Evolutionary conservation across 2,888 invertebrate species (phyloP).

Genomic region (Scaptomyza parva): DNA sequence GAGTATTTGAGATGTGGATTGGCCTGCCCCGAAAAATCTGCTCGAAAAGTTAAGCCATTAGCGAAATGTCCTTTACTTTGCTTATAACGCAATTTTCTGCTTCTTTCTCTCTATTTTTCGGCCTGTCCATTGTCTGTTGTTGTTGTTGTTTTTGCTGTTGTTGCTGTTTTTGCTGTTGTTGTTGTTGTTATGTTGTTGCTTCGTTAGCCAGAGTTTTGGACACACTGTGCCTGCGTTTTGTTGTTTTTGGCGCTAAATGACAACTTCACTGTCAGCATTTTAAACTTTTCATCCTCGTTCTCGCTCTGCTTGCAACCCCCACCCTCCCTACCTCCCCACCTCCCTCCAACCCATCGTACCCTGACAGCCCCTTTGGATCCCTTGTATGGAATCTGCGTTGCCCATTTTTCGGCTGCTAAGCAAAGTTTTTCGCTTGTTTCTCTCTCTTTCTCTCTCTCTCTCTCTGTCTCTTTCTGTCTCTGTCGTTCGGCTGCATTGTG

Average conservation of each 20-base stretch:
- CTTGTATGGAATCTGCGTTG: conserved; percentile 33
- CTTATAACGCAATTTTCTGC: conserved; percentile 77
- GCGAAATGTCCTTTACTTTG: conserved; percentile 78
- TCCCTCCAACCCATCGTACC: too few relatives aligned
- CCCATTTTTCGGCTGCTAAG: conserved; percentile 61
- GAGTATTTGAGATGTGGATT: conserved; percentile 29
- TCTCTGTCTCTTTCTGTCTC: neutral
- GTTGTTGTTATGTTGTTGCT: conserved; percentile 55
- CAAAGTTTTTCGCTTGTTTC: conserved; percentile 59
- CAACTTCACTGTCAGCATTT: conserved; percentile 77
- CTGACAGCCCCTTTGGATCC: neutral
- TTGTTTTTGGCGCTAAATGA: conserved; percentile 64
- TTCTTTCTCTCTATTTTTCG: conserved; percentile 41
- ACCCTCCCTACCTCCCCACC: too few relatives aligned
- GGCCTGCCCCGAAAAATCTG: conserved; percentile 43
- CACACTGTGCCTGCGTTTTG: conserved; percentile 53
- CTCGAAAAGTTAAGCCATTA: conserved; percentile 77
- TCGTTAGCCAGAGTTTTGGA: conserved; percentile 67
- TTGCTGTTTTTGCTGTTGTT: conserved; percentile 65
- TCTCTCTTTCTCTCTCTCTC: conserved; percentile 1
- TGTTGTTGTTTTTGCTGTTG: conserved; percentile 38
- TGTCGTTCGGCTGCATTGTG: conserved; percentile 41
- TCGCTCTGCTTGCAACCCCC: neutral
- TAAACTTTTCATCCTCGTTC: conserved; percentile 58
- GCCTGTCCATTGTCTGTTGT: conserved; percentile 57